A percentile compares a stretch with the other conserved stretches of the same genome.
Conservation (phyloP, 2,888 invertebrate genomes). For the Cephalotes varians region DNA sequence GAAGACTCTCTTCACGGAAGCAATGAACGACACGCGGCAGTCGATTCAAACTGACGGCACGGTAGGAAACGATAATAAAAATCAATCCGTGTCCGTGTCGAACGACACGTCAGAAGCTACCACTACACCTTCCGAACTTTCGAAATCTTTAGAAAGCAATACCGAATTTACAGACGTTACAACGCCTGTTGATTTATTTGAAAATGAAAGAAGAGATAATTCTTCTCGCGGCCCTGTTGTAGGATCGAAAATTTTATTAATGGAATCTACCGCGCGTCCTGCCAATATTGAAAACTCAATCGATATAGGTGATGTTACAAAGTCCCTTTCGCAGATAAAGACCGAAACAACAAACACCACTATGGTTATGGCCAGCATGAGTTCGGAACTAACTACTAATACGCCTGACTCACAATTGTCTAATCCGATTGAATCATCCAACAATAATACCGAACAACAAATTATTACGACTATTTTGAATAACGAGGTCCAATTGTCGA, state of each 20-base stretch:
- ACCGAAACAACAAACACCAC: conserved; percentile 42
- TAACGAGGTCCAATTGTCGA: neutral
- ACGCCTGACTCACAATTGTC: conserved; percentile 46
- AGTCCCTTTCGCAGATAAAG: conserved; percentile 9
- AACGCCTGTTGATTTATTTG: conserved; percentile 29
- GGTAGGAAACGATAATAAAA: conserved; percentile 38
- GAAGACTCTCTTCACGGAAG: conserved; percentile 76
- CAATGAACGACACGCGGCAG: conserved; percentile 64
- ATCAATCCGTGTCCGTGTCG: neutral
- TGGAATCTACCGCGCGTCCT: conserved; percentile 8
- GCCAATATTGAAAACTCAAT: neutral
- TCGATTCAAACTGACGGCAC: conserved; percentile 6
- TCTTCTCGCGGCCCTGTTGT: neutral
- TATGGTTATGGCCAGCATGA: conserved; percentile 29
- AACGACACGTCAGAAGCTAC: conserved; percentile 29
- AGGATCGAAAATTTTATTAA: conserved; percentile 27
- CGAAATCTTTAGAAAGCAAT: conserved; percentile 30
- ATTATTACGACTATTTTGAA: neutral
- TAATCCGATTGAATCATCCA: conserved; percentile 13
- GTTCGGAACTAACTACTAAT: conserved; percentile 65
- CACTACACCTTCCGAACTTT: conserved; percentile 41
- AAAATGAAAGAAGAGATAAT: conserved; percentile 8
- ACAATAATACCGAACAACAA: conserved; percentile 11
- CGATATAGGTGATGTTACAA: conserved; percentile 28
- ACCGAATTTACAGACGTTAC: conserved; percentile 42